Base-by-base conservation (phyloP, 2,797 vertebrate genomes). In the Sphenopsis melanotis region DNA sequence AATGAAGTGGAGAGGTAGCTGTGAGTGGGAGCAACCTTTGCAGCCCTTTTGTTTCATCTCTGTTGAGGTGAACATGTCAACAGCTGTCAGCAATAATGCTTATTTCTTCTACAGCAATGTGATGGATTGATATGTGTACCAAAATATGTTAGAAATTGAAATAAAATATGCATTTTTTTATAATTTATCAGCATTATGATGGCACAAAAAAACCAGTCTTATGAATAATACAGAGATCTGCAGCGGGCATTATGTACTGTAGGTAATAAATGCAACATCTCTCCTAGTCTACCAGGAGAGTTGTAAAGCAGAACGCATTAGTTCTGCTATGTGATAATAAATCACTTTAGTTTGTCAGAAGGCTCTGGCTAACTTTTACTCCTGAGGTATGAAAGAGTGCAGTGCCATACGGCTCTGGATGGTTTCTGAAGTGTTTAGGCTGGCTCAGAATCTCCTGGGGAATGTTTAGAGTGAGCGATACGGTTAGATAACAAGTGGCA, bases 141-240 rank as follows among this genome's bases (percentile, higher is more conserved):
- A 98, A 97, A 97, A 97, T 98, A 98, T 94, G 97, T 98, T 98
- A 97, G 98, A 98, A 98, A 98, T 98, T 98, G 98, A 98, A 98
- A 97, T 97, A 97, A 97, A 98, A 98, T 98, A 98, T 98, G 98
- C 98, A 98, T 98, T 98, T 98, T 98, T 98, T 97, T 98, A 98
- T 98, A 98, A 98, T 99, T 98, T 98, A 98, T 98, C 98, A 98
- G 97, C 97, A 98, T 98, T 98, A 98, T 94, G 97, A 97, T 98
- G 98, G 97, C 97, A 98, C 98, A 98, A 96, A 97, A 97, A 98
- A 98, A 97, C 97, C 98, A 97, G 98, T 97, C 98, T 98, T 98
- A 99, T 99, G 98, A 99, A 99, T 99, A 99, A 99, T 98, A 98
- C 98, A 99, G 97, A 98, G 96, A 96, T 97, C 96, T 97, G 97